Base-by-base conservation (phyloP, 2,888 invertebrate species). In the Polyploca ridens region DNA sequence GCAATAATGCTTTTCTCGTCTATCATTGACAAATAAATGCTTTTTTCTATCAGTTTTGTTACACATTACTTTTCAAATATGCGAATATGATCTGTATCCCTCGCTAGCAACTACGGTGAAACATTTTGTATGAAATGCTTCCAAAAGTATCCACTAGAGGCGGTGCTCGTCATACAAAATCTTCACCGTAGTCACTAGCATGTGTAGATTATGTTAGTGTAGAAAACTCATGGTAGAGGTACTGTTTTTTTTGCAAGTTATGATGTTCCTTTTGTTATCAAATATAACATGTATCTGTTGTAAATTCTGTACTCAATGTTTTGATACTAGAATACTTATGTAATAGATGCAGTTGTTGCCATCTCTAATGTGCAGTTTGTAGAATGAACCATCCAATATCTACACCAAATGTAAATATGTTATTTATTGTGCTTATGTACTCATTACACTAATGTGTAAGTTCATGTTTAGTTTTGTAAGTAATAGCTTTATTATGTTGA, bases 401-500 rank as follows among this genome's bases (percentile, higher is more conserved):
- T 60, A 46, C 13, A 62, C 66, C 62, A 64, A 75, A 71, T 86
- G 84, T 88, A 86, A 81, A 85, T 86, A 84, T 69, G 76, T 81
- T 86, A 88, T 86, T 87, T 88, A 86, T 85, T 87, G 77, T 81
- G 77, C 81, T 83, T 79, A 75, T 76, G 76, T 82, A 82, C 68
- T 71, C 75, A 77, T 75, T 77, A 81, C 78, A 81, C 74, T 73
- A 63, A 69, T 77, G 82, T 87, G 85, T 87, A 85, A 79, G 79
- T 82, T 84, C 68, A 85, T 83, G 84, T 90, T 90, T 85, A 86
- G 54, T 85, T 89, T 82, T 85, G 78, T 90, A 90, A 89, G 87
- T 87, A 83, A 88, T 88, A 90, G 84, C 73, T 90, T 75, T 91
- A 88, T 90, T 90, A 88, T 87, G 90, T 93, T 93, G 85, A 89